Conservation (phyloP, 2,113 vertebrate genomes). For the Origma solitaria region DNA sequence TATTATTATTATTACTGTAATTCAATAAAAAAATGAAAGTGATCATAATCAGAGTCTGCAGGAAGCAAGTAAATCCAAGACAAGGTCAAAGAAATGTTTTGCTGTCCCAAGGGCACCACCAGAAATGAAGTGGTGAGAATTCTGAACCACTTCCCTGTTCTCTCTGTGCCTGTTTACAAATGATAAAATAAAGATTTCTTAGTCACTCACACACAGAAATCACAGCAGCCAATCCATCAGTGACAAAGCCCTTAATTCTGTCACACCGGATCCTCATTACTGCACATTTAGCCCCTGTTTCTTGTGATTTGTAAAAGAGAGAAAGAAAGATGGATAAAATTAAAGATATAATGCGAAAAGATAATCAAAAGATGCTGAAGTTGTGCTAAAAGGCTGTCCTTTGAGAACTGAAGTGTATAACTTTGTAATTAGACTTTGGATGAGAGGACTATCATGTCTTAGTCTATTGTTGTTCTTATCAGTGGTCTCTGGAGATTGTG, state of each 20-base stretch:
- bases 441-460: constrained; percentile 36
- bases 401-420: constrained; percentile 27
- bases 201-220: not conserved
- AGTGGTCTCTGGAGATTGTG: not conserved
- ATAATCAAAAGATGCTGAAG: constrained; percentile 16
- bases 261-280: not conserved
- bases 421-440: constrained; percentile 55
- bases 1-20: not conserved
- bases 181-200: not conserved
- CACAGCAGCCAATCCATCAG: not conserved
- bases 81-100: constrained; percentile 38
- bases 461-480: constrained; percentile 18
- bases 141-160: not conserved
- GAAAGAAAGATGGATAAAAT: constrained; percentile 3
- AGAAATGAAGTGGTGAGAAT: not conserved
- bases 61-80: constrained; percentile 1
- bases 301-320: not conserved
- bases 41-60: not conserved
- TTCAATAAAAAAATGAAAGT: not conserved
- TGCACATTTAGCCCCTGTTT: not conserved
- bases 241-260: not conserved
- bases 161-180: not conserved
- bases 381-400: constrained; percentile 49
- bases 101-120: not conserved
- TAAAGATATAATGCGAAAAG: not conserved